These are phyloP conservation scores for Metalampra italica DNA, from an alignment of 2,888 invertebrate species.

Conservation along the genomic window DNA sequence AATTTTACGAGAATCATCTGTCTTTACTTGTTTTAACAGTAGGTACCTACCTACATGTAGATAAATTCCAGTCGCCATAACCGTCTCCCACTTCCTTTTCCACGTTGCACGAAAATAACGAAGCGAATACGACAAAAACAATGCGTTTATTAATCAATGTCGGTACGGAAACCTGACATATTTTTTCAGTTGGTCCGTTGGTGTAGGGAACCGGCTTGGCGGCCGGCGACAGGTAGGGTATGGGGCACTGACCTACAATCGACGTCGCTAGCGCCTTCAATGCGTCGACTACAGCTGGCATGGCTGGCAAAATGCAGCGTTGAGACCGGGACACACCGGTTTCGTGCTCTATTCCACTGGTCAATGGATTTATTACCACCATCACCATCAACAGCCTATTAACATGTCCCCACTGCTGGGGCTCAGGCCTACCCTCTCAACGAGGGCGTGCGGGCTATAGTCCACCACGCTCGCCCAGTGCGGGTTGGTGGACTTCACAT, in stretches of 20 bases:
- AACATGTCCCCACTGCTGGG: too few species aligned
- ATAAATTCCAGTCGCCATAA: neutral
- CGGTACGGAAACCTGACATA: conserved; percentile 18
- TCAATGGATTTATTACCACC: too few species aligned
- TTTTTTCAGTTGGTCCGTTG: conserved; percentile 30
- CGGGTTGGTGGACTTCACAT: too few species aligned
- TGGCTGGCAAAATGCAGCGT: conserved; percentile 22
- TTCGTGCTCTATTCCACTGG: too few species aligned
- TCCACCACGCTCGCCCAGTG: too few species aligned
- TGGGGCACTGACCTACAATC: conserved; percentile 73
- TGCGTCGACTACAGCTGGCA: conserved; percentile 48
- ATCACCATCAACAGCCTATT: too few species aligned
- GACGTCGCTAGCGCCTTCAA: conserved; percentile 57
- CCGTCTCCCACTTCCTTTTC: neutral
- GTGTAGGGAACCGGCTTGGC: conserved; percentile 60
- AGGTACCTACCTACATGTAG: too few species aligned
- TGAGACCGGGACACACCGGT: conserved; percentile 38
- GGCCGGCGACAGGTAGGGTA: conserved; percentile 66
- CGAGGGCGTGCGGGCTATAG: too few species aligned
- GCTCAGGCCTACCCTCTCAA: too few species aligned
- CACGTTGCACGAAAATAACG: conserved; percentile 3
- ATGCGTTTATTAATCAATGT: conserved; percentile 7
- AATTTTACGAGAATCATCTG: too few species aligned
- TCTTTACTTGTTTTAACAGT: too few species aligned
- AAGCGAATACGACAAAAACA: conserved; percentile 6